phyloP scores from a whole-genome alignment of 2,797 vertebrate species.

The Bufotes viridis region DNA sequence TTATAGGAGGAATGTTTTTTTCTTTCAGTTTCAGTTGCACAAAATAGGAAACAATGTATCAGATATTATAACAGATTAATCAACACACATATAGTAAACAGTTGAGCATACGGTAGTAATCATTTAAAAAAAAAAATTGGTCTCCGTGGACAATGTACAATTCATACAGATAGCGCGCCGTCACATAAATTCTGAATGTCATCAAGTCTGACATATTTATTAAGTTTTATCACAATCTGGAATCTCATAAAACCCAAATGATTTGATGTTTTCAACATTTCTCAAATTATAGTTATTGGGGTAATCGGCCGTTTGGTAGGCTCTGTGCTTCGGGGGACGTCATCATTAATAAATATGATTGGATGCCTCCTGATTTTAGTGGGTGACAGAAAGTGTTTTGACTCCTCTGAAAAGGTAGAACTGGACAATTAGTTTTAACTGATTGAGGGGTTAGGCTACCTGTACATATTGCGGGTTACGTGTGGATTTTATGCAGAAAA shows the following conservation, averaged over 20 bases:
- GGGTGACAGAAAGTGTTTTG: no score
- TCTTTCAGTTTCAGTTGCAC: not conserved
- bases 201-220: conserved; percentile 38
- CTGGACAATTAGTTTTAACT: no score
- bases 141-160: conserved; percentile 1
- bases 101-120: conserved; percentile 13
- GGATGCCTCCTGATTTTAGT: no score
- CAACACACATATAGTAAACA: conserved; percentile 12
- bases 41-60: not conserved
- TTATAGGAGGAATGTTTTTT: not conserved
- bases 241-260: conserved; percentile 1
- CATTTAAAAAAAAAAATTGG: not conserved
- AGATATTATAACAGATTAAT: not conserved
- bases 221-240: not conserved
- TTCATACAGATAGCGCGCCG: not conserved
- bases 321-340: not conserved
- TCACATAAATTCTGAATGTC: conserved; percentile 9
- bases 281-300: not conserved
- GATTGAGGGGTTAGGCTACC: no score
- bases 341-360: not conserved
- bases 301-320: not conserved
- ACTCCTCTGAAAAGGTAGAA: no score
- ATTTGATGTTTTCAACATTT: not conserved
- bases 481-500: no score
- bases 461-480: no score